Percentiles rank a stretch among this genome's conserved stretches.
phyloP scores from a whole-genome alignment of 2,113 vertebrate species.

The Falco punctatus region DNA sequence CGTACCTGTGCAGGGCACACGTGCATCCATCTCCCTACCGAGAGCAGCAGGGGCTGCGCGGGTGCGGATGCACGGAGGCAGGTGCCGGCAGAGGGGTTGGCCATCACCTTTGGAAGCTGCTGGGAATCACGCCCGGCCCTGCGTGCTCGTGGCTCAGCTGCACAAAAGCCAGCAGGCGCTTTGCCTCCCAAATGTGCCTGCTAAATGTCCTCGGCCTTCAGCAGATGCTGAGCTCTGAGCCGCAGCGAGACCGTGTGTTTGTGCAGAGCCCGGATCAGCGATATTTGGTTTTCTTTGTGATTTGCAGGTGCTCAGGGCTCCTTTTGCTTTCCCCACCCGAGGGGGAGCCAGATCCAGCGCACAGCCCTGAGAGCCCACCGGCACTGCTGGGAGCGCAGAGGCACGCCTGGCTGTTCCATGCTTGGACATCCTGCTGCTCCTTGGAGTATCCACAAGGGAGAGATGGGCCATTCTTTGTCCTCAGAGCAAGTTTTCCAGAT shows the following conservation, averaged over 20 bases:
- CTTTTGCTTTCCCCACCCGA: rapidly evolving
- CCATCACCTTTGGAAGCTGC: neutral
- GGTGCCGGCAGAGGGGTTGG: neutral
- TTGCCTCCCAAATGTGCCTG: neutral
- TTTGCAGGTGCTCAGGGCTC: neutral
- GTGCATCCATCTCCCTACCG: rapidly evolving
- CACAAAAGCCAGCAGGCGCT: neutral
- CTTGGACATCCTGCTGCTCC: neutral
- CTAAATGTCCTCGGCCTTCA: neutral
- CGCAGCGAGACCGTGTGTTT: rapidly evolving
- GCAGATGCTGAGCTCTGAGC: neutral
- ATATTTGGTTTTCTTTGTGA: neutral
- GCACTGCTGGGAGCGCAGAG: neutral
- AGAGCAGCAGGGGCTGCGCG: neutral
- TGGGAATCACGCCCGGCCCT: neutral
- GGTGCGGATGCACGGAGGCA: rapidly evolving
- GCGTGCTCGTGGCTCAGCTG: rapidly evolving
- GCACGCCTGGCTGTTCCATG: neutral
- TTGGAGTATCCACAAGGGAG: neutral
- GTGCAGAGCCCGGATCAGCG: rapidly evolving
- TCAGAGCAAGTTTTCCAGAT: neutral
- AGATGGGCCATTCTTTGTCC: neutral
- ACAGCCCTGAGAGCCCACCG: rapidly evolving
- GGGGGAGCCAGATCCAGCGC: neutral
- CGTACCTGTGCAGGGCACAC: neutral